Evolutionary conservation across 2,888 invertebrate species (phyloP).

Genomic region (Clistopyga incitator): DNA sequence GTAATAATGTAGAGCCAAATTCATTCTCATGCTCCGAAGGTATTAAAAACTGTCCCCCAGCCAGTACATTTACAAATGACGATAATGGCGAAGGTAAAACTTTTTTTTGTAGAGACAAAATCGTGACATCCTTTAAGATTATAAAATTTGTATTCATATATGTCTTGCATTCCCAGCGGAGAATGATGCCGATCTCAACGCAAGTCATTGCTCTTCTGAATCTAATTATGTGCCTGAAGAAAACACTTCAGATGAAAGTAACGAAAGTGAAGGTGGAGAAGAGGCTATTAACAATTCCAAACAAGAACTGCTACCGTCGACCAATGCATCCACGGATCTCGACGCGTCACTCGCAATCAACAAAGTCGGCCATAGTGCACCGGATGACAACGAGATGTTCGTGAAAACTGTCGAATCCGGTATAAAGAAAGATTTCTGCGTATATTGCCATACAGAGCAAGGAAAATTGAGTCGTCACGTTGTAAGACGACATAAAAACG

Average conservation of each 20-base stretch:
- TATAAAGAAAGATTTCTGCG: constrained; percentile 55
- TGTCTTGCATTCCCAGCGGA: not conserved
- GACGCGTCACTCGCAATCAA: constrained; percentile 27
- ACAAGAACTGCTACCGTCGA: not conserved
- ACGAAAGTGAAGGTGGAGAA: not conserved
- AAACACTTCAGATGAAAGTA: constrained; percentile 8
- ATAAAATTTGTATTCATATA: not conserved
- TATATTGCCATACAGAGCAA: constrained; percentile 60
- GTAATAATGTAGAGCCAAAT: not conserved
- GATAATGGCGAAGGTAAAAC: not conserved
- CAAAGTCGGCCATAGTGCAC: constrained; percentile 48
- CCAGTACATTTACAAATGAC: not conserved
- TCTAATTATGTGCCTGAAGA: not conserved
- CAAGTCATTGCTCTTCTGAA: not conserved
- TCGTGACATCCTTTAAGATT: not conserved
- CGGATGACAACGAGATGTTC: constrained; percentile 37
- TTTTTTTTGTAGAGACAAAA: not conserved
- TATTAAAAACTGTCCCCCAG: not conserved
- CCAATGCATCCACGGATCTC: constrained; percentile 40
- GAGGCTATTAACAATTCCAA: not conserved
- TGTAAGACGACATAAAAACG: constrained; percentile 30
- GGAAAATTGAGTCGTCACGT: constrained; percentile 60
- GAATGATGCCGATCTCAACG: not conserved
- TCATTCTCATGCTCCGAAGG: not conserved
- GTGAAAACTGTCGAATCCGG: constrained; percentile 44